phyloP scores from a whole-genome alignment of 2,113 vertebrate species.

The Pterocles orientalis region DNA sequence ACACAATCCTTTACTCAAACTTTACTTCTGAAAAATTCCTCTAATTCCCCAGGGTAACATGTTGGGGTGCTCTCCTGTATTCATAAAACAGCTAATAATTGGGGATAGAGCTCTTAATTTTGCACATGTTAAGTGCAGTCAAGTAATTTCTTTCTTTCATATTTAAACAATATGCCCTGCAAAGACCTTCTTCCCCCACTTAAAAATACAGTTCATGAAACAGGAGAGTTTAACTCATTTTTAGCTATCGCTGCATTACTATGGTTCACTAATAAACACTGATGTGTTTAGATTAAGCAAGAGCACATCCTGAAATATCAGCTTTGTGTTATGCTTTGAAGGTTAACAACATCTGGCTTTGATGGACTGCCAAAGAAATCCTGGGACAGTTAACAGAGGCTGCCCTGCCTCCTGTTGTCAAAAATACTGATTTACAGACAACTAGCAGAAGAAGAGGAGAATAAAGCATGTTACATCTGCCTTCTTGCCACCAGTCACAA shows the following conservation, averaged over 20 bases:
- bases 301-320: not conserved
- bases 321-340: not conserved
- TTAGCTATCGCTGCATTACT: not conserved
- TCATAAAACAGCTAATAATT: not conserved
- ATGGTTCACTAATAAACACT: not conserved
- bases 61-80: not conserved
- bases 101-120: not conserved
- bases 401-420: not conserved
- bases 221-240: not conserved
- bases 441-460: not conserved
- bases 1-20: not conserved
- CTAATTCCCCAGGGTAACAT: not conserved
- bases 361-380: not conserved
- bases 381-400: not conserved
- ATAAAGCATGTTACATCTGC: not conserved
- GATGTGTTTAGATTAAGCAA: not conserved
- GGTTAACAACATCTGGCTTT: constrained; percentile 20
- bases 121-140: not conserved
- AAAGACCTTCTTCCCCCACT: not conserved
- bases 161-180: not conserved
- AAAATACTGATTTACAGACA: not conserved
- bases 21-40: not conserved
- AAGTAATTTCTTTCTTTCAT: not conserved
- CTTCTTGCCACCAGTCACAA: not conserved
- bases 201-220: not conserved